Base-by-base conservation (phyloP, 2,113 vertebrate genomes). In the Urocynchramus pylzowi region DNA sequence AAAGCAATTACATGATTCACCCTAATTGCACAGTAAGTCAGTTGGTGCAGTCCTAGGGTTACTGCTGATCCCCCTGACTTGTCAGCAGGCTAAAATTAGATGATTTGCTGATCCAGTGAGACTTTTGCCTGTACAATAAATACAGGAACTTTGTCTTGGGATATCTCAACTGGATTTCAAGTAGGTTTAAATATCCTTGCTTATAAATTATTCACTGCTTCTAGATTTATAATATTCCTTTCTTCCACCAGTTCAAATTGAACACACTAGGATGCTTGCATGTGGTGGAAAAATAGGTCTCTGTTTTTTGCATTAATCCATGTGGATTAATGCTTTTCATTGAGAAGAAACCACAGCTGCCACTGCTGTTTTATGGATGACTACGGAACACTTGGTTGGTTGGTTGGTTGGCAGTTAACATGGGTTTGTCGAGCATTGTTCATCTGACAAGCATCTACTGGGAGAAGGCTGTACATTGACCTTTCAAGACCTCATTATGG, bases 11-110 rank as follows among this genome's bases (percentile, higher is more conserved):
- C 2, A 5, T 90, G 93, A 95, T 67, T 96, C 85, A 95, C 39
- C n/a, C 35, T 93, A 84, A 93, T 88, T 77, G 88, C 85, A 70
- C 12, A 47, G 31, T 35, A 44, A 74, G 67, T 41, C 69, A 64
- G n/a, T 39, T 50, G 54, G 45, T 37, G 35, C 13, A 47, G 79
- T 54, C 54, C 35, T 85, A 30, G 42, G 41, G 52, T 87, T 88
- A 59, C 75, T 93, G 85, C 92, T 92, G 92, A 88, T 59, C 56
- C 79, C 56, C 27, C 11, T n/a, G 33, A 26, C 75, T 68, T 83
- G 82, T 88, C 90, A 93, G 92, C 90, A 93, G 47, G 47, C 67
- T 94, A 92, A 96, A 96, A 94, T 73, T 57, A 74, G 75, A 74
- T 77, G 20, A 59, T 79, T 61, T 1, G 8, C 59, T 85, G 63